Evolutionary conservation across 2,888 invertebrate species (phyloP).

Genomic region (Elmis aenea): DNA sequence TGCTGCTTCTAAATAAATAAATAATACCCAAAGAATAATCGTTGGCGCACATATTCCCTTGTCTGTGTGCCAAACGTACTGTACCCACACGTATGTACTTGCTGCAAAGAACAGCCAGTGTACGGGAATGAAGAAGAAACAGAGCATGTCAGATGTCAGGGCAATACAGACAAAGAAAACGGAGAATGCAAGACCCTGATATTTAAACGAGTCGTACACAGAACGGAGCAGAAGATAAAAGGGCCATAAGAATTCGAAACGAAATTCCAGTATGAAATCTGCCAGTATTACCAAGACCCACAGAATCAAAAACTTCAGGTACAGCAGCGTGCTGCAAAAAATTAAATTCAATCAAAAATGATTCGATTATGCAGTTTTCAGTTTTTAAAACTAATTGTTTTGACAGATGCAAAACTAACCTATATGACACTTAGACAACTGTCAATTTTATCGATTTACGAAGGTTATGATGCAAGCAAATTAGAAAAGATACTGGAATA

Average conservation of each 20-base stretch:
- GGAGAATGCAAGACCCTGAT: slow-evolving; percentile 96
- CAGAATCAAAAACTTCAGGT: slow-evolving; percentile 90
- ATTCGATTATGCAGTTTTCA: no score
- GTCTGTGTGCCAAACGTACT: slow-evolving; percentile 98
- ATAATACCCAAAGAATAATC: slow-evolving; percentile 86
- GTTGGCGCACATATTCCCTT: slow-evolving; percentile 90
- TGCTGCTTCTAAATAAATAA: slow-evolving; percentile 92
- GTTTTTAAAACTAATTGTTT: no score
- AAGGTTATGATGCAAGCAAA: no score
- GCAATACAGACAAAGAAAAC: slow-evolving; percentile 97
- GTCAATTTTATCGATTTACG: no score
- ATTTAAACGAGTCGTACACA: slow-evolving; percentile 95
- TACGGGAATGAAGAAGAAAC: slow-evolving; percentile 97
- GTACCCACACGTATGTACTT: slow-evolving; percentile 98
- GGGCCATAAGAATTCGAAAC: slow-evolving; percentile 98
- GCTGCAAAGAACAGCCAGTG: slow-evolving; percentile 97
- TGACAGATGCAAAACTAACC: slow-evolving; percentile 4
- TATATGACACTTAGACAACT: no score
- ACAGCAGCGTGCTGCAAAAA: slow-evolving; percentile 81
- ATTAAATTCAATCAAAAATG: background rate
- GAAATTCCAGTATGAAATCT: slow-evolving; percentile 95
- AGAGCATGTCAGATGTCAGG: slow-evolving; percentile 96
- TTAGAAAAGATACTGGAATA: no score
- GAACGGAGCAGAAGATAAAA: slow-evolving; percentile 95
- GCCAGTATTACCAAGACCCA: slow-evolving; percentile 93